phyloP scores from a whole-genome alignment of 1,140 invertebrate species.

The Alviniconcha marisindica region DNA sequence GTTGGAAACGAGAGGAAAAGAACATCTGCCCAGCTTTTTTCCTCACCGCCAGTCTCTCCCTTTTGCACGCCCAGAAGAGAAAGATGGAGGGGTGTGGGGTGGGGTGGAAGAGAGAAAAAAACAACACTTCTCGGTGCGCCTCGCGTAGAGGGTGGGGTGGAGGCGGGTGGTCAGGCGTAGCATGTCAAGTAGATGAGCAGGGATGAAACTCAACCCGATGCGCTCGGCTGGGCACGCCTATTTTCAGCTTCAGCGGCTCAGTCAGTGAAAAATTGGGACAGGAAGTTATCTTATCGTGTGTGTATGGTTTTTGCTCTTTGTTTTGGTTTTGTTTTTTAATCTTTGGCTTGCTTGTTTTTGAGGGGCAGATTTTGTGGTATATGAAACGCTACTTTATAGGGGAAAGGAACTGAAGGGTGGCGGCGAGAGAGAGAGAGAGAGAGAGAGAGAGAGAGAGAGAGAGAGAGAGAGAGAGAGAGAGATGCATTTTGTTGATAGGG shows the following conservation, averaged over 20 bases:
- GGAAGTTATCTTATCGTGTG: no score
- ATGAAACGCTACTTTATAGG: not conserved
- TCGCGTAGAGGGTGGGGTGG: not conserved
- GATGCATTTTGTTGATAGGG: no score
- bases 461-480: no score
- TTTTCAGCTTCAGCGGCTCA: not conserved
- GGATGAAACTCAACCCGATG: slow-evolving; percentile 19
- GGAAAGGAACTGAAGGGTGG: not conserved
- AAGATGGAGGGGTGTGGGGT: not conserved
- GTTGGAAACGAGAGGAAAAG: no score
- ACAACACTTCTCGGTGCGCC: no score
- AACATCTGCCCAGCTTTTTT: not conserved
- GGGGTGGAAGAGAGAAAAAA: not conserved
- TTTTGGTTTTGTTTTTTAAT: not conserved
- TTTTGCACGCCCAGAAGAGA: not conserved
- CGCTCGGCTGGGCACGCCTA: slow-evolving; percentile 14
- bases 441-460: not conserved
- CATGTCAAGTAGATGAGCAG: slow-evolving; percentile 16
- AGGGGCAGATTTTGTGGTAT: not conserved
- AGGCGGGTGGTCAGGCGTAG: slow-evolving; percentile 16
- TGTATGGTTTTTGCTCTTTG: not conserved
- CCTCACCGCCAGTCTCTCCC: not conserved
- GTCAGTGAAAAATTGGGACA: slow-evolving; percentile 2
- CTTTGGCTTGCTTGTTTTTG: no score
- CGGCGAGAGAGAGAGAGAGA: not conserved